Conservation (phyloP, 64 coral and sea anemone species). For the Montipora capricornis region DNA sequence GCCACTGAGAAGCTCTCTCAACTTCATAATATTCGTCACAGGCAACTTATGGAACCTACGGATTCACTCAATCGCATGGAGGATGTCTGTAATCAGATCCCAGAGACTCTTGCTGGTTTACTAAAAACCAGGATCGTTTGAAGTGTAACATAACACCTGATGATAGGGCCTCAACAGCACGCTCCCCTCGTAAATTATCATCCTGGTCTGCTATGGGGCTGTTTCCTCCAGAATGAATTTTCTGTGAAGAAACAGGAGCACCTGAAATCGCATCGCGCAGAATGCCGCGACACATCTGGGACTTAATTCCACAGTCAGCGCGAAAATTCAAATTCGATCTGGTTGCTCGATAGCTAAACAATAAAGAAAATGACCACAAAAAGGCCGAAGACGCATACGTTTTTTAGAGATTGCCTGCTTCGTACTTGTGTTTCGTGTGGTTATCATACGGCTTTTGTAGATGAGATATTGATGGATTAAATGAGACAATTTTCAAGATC, state of each 20-base stretch:
- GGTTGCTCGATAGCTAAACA: too few relatives aligned
- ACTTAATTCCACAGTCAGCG: too few relatives aligned
- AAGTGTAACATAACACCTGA: conserved; percentile 3
- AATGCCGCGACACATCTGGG: too few relatives aligned
- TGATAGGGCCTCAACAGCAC: conserved; percentile 1
- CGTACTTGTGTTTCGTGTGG: too few relatives aligned
- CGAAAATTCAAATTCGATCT: too few relatives aligned
- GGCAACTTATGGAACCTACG: conserved; percentile 14
- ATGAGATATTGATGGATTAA: too few relatives aligned
- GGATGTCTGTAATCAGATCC: conserved; percentile 38
- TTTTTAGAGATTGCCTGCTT: too few relatives aligned
- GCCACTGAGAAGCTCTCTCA: conserved; percentile 46
- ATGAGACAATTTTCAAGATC: too few relatives aligned
- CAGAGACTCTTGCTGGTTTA: conserved; percentile 25
- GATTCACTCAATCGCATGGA: conserved; percentile 59
- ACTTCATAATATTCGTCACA: conserved; percentile 46
- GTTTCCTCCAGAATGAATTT: conserved; percentile 52
- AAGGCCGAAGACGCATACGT: too few relatives aligned
- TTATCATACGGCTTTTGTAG: too few relatives aligned
- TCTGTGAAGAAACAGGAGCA: too few relatives aligned
- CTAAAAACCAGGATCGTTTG: conserved; percentile 51
- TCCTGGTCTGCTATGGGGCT: background rate
- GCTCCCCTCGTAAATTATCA: conserved; percentile 29
- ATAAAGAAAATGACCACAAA: too few relatives aligned
- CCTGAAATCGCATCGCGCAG: background rate